These are phyloP conservation scores for Perca schrenkii DNA, from an alignment of 2,113 vertebrate genomes.

Conservation along the genomic window DNA sequence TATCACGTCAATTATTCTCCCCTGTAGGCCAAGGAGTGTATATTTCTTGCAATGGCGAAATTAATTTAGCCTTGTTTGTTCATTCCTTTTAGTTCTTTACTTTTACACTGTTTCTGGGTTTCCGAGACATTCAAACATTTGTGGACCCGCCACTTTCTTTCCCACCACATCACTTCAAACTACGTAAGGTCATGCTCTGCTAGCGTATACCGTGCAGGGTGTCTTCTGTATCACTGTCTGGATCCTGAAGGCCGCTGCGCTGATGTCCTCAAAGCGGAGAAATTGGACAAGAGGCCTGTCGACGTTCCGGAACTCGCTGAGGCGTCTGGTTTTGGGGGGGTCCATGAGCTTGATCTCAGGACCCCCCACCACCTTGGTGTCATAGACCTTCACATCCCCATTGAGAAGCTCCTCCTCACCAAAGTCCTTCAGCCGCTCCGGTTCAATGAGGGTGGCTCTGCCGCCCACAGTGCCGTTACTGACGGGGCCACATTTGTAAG, in stretches of 20 bases:
- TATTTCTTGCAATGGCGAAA: background rate
- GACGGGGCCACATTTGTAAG: constrained; percentile 63
- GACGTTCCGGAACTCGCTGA: constrained; percentile 68
- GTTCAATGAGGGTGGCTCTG: constrained; percentile 85
- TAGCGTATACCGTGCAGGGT: constrained; percentile 90
- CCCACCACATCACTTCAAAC: background rate
- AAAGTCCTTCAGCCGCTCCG: constrained; percentile 91
- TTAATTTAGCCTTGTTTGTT: background rate
- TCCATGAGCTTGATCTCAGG: constrained; percentile 81
- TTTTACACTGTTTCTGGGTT: background rate
- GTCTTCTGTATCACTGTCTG: constrained; percentile 89
- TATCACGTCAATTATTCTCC: background rate
- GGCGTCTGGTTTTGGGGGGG: constrained; percentile 75
- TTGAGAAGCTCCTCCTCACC: constrained; percentile 91
- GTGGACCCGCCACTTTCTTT: background rate
- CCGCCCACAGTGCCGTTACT: constrained; percentile 79
- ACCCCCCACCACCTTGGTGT: constrained; percentile 79
- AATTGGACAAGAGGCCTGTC: constrained; percentile 73
- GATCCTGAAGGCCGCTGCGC: constrained; percentile 91
- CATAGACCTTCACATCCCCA: constrained; percentile 84
- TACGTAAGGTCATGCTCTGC: background rate
- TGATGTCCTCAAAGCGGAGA: constrained; percentile 92
- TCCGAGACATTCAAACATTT: background rate
- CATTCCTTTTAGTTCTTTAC: too few species aligned
- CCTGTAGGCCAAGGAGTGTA: background rate